Evolutionary conservation across 2,797 vertebrate genomes (phyloP), one percentile per base, ranked within the genome.

Genomic region (Phyllotis vaccarum): DNA sequence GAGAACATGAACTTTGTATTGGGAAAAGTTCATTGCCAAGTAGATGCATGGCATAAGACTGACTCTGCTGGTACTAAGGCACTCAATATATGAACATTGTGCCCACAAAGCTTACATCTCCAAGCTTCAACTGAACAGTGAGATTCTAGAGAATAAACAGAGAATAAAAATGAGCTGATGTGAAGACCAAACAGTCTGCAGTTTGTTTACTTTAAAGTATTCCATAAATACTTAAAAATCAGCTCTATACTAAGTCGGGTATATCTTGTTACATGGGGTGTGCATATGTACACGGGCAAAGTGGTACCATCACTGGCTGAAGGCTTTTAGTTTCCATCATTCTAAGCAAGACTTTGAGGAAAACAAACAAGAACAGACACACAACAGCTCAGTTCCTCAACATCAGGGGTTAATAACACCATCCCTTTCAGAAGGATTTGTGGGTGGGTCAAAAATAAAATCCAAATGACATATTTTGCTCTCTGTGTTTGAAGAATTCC

Each of bases 141-240:
- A 96, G 83, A 95, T 85, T 94, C 62, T 27, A 93, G 76, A 52
- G 74, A 6, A 68, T 78, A 96, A 94, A 94, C 80, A 96, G 40
- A 94, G 54, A 93, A 94, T 85, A 95, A 90, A 92, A 94, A 72
- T 90, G 72, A 95, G 72, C 43, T 92, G 93, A 96, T 11, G 5
- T 82, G 82, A 97, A 93, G 83, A 66, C 89, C 90, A 92, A 96
- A 93, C 68, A 95, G 43, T 89, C 49, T 91, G 86, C 62, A 90
- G 82, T 96, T 83, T 96, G 79, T 95, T 96, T 96, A 96, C 82
- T 93, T 86, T 92, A 78, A 94, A 83, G 75, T 81, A 34, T 1
- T 17, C 86, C 72, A 90, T 74, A 90, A 87, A 96, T 89, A 70
- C 86, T 85, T 92, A 95, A 88, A 95, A 97, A 95, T 92, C 86